Conservation (phyloP, 1,140 invertebrate species). For the Acyrthosiphon pisum region DNA sequence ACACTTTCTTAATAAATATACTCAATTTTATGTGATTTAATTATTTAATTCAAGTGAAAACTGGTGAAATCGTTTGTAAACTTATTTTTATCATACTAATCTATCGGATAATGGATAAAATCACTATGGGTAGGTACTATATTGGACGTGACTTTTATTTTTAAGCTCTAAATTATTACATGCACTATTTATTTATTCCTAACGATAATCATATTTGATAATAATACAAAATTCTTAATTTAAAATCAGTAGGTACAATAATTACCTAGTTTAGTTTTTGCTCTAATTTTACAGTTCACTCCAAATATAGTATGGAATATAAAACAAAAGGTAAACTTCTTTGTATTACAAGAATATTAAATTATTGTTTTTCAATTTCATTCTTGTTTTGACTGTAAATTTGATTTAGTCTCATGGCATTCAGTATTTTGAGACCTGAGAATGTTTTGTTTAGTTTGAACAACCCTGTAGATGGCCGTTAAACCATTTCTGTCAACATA, state of each 20-base stretch:
- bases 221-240: neutral
- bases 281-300: neutral
- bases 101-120: neutral
- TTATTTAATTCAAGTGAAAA: neutral
- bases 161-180: neutral
- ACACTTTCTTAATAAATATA: neutral
- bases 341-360: neutral
- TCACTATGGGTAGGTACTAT: neutral
- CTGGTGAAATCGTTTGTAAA: neutral
- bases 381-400: slow-evolving; percentile 4
- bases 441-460: neutral
- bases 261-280: neutral
- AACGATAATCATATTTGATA: neutral
- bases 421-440: neutral
- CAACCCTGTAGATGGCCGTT: neutral
- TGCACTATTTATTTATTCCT: neutral
- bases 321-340: neutral
- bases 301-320: neutral
- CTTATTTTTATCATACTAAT: neutral
- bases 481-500: neutral
- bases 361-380: slow-evolving; percentile 14
- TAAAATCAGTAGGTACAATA: neutral
- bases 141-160: neutral
- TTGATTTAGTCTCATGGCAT: neutral
- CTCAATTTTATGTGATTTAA: neutral